Base-by-base conservation (phyloP, 23 tunicate genomes). In the Styela plicata region DNA sequence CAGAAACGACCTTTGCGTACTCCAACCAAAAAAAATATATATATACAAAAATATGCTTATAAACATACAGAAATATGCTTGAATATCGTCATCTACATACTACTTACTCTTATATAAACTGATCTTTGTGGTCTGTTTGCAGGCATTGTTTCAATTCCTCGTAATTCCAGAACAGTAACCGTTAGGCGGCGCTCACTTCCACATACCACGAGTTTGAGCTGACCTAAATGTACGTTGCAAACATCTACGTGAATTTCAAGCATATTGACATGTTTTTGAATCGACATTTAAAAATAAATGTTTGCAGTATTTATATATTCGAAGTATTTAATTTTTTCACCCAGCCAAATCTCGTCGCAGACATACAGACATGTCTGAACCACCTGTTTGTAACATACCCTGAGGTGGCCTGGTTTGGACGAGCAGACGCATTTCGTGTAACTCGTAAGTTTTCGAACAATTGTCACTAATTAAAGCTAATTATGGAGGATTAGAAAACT, bases 171-270 rank as follows among this genome's bases (percentile, higher is more conserved):
- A 10, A 86, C 63, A 20, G 85, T 80, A 10, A 86, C 80, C 22
- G 90, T 80, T n/a, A 86, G 64, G 25, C 84, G 73, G 31, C 61
- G 36, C 28, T 84, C 85, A 19, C 69, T 73, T 3, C 79, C 82
- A 63, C 85, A 74, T 31, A 86, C 29, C 24, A 74, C 84, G 2
- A 86, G 73, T 33, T 86, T 86, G 63, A 86, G 66, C 63, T 86
- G 90, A 63, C 90, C 90, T 86, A 52, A 62, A 70, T 30, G 32
- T 28, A 32, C 32, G 0, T 73, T 67, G 24, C 71, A 67, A 67
- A 29, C 71, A 29, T 67, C 31, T 1, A 1, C 1, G 24, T 27
- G 31, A 67, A 25, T 67, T 18, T 25, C 31, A 16, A 29, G 13
- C 71, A 67, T 67, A n/a, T n/a, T n/a, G n/a, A n/a, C n/a, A n/a